A percentile compares a stretch with the other conserved stretches of the same genome.
Conservation (phyloP, 1,140 invertebrate genomes). For the Zophobas atratus region DNA sequence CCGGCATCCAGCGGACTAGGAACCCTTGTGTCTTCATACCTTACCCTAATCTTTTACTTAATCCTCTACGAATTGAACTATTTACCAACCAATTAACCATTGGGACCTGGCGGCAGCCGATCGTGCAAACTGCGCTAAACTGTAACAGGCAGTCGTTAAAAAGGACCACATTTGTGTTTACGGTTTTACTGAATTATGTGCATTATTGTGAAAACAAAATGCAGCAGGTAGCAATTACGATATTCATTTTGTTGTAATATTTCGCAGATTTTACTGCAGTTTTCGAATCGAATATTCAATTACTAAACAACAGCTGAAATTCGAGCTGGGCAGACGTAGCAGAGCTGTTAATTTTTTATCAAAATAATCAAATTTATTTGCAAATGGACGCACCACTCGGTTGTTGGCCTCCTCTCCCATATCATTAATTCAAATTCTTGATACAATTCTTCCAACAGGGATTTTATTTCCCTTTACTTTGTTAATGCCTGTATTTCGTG, state of each 20-base stretch:
- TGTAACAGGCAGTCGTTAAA: slow-evolving; percentile 7
- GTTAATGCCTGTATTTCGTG: too few species aligned
- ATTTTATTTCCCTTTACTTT: too few species aligned
- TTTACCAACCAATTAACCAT: slow-evolving; percentile 43
- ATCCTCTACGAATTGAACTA: slow-evolving; percentile 36
- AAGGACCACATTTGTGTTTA: background rate
- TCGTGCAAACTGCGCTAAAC: slow-evolving; percentile 14
- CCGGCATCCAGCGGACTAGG: slow-evolving; percentile 28
- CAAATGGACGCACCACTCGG: too few species aligned
- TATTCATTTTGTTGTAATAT: slow-evolving; percentile 9
- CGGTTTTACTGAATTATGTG: slow-evolving; percentile 1
- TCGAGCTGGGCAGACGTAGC: too few species aligned
- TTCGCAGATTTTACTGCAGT: background rate
- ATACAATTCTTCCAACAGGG: too few species aligned
- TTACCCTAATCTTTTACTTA: slow-evolving; percentile 35
- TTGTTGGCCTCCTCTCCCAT: too few species aligned
- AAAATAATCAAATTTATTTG: too few species aligned
- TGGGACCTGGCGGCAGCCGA: slow-evolving; percentile 6
- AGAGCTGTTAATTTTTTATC: too few species aligned
- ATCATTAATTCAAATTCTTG: too few species aligned
- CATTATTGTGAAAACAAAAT: background rate
- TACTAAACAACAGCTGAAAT: too few species aligned
- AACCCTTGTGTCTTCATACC: slow-evolving; percentile 36
- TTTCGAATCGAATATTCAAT: too few species aligned
- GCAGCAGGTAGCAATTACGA: slow-evolving; percentile 18